Evolutionary conservation across 2,113 vertebrate genomes (phyloP).

Genomic region (Scomber japonicus): DNA sequence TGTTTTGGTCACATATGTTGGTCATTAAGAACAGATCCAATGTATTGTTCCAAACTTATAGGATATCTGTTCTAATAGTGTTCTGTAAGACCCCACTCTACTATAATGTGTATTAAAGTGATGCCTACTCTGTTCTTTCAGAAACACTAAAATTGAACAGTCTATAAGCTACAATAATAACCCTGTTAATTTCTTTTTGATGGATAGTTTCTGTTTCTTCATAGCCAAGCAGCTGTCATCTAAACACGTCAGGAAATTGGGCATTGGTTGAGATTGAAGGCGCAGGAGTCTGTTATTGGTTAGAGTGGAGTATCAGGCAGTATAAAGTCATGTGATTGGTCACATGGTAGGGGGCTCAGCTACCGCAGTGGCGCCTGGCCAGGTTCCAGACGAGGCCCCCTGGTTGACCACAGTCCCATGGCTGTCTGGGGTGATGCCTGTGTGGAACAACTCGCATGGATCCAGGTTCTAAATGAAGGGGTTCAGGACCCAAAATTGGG

Average conservation of each 20-base stretch:
- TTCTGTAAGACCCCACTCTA: slow-evolving; percentile 14
- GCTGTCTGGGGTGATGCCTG: slow-evolving; percentile 77
- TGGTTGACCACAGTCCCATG: slow-evolving; percentile 81
- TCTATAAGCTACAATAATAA: slow-evolving; percentile 19
- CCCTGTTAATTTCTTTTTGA: slow-evolving; percentile 54
- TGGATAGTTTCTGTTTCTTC: slow-evolving; percentile 44
- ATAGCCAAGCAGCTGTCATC: slow-evolving; percentile 36
- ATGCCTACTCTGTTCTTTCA: slow-evolving; percentile 3
- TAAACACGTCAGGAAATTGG: slow-evolving; percentile 25
- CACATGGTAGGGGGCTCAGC: slow-evolving; percentile 66
- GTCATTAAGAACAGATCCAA: slow-evolving; percentile 43
- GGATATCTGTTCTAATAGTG: background rate
- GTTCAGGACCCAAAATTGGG: slow-evolving; percentile 78
- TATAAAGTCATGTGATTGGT: slow-evolving; percentile 67
- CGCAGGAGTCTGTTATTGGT: slow-evolving; percentile 28
- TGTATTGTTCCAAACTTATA: slow-evolving; percentile 13
- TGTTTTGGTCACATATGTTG: slow-evolving; percentile 53
- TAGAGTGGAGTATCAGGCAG: slow-evolving; percentile 1
- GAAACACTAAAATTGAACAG: slow-evolving; percentile 12
- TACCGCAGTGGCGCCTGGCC: slow-evolving; percentile 77
- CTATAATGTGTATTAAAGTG: slow-evolving; percentile 6
- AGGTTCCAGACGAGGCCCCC: slow-evolving; percentile 72
- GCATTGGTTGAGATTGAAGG: slow-evolving; percentile 4
- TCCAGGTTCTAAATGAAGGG: slow-evolving; percentile 79
- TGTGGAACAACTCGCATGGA: slow-evolving; percentile 62